These are phyloP conservation scores for Morbakka virulenta DNA, from an alignment of 30 jellyfish, hydroid and myxozoan species.

Conservation along the genomic window DNA sequence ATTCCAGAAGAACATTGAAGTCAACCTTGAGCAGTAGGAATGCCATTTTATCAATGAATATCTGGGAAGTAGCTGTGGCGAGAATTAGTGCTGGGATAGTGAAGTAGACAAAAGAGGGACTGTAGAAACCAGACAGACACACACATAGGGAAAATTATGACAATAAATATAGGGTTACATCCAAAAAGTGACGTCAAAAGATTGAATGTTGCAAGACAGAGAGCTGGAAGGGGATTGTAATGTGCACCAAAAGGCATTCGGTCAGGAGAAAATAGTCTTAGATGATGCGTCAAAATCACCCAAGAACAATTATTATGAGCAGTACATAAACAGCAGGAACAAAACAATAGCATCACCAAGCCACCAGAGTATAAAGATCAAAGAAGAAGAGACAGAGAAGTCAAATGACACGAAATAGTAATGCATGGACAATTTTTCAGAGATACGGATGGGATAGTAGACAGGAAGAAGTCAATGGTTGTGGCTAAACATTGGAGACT, in stretches of 20 bases:
- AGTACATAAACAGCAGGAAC: slow-evolving; percentile 8
- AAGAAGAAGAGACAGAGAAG: slow-evolving; percentile 11
- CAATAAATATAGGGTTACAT: slow-evolving; percentile 21
- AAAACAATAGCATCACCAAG: slow-evolving; percentile 25
- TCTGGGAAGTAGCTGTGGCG: too few relatives aligned
- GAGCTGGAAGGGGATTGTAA: slow-evolving; percentile 33
- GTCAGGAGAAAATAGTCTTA: slow-evolving; percentile 32
- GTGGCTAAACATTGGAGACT: slow-evolving; percentile 34
- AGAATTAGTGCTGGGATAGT: too few relatives aligned
- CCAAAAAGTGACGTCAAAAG: slow-evolving; percentile 19
- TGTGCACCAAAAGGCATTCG: slow-evolving; percentile 4
- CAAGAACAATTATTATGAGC: slow-evolving; percentile 7
- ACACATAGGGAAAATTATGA: slow-evolving; percentile 6
- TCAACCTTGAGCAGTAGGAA: too few relatives aligned
- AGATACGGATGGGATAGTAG: too few relatives aligned
- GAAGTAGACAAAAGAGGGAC: too few relatives aligned
- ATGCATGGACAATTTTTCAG: slow-evolving; percentile 43
- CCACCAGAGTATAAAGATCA: too few relatives aligned
- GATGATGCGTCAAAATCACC: slow-evolving; percentile 19
- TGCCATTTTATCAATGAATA: too few relatives aligned
- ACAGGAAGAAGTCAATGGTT: slow-evolving; percentile 16
- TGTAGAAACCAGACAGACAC: too few relatives aligned
- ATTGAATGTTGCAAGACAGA: slow-evolving; percentile 28
- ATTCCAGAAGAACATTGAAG: too few relatives aligned
- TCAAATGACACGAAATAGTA: slow-evolving; percentile 34